Base-by-base conservation (phyloP, 2,797 vertebrate species). In the Helostoma temminkii region DNA sequence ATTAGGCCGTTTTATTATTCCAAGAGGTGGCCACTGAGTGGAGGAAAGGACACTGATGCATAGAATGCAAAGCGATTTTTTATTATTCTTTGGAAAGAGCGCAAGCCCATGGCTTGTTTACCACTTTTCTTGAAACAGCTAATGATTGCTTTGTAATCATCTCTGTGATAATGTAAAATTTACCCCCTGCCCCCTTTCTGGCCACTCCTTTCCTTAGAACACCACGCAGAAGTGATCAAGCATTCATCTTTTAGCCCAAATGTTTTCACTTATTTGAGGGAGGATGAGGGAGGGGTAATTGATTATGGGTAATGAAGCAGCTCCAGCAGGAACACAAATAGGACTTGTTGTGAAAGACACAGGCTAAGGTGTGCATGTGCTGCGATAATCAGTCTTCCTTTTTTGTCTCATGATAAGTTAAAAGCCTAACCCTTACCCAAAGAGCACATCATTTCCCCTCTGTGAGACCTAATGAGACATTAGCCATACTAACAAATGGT, bases 91-190 rank as follows among this genome's bases (percentile, higher is more conserved):
- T 84, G 82, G 80, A 86, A 88, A 87, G 76, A 85, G 82, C 82
- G 80, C 68, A 80, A 87, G 84, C 89, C 90, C 86, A 90, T 78
- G 84, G 89, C 90, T 89, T 93, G 90, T 93, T 93, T 93, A 91
- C 88, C 83, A 83, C 84, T 89, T 91, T 85, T 80, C 85, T 62
- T 71, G 88, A 91, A 92, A 92, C 86, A 61, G 88, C 79, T 88
- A 87, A 85, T 91, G 91, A 91, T 90, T 91, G 88, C 89, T 90
- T 92, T 91, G 88, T 90, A 91, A 92, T 92, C 89, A 92, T 92
- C 87, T 87, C 80, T 83, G 74, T 84, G 87, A 92, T 90, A 87
- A 91, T 91, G 84, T 87, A 89, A 84, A 88, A 86, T 78, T 65
- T 65, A 70, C 81, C 67, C 84, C 82, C 67, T 69, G 32, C 70